Conservation (phyloP, 2,113 vertebrate species). For the Pithys albifrons region DNA sequence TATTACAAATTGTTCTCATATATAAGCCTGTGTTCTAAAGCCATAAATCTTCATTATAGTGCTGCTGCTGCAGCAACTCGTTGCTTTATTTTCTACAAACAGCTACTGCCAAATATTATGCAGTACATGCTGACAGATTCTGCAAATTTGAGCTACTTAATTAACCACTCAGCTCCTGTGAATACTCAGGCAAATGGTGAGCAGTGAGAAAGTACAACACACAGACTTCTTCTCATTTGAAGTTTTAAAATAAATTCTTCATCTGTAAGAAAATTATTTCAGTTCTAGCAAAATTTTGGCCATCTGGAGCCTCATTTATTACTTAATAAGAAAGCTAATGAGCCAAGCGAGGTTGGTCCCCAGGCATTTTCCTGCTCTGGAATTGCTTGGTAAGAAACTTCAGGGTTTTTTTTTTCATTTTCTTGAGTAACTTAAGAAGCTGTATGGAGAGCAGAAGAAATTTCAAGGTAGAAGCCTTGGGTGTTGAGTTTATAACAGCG, state of each 20-base stretch:
- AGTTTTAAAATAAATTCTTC: background rate
- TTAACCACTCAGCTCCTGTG: background rate
- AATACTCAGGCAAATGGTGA: background rate
- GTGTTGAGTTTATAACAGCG: background rate
- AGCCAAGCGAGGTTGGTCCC: background rate
- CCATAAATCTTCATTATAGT: background rate
- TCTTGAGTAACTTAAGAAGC: background rate
- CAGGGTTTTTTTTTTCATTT: background rate
- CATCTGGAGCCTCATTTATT: background rate
- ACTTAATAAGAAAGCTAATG: background rate
- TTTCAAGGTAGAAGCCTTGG: background rate
- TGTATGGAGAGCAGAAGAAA: background rate
- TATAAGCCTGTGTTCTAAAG: background rate
- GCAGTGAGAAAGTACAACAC: background rate
- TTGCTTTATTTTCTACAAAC: background rate
- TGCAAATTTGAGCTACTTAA: background rate
- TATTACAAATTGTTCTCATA: background rate
- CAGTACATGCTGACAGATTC: background rate
- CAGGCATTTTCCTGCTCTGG: background rate
- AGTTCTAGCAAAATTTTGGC: background rate
- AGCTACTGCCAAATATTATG: background rate
- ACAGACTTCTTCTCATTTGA: background rate
- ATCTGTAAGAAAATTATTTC: background rate
- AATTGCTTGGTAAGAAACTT: background rate
- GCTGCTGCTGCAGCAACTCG: background rate